These are phyloP conservation scores for Hydrozoanthus tunicans DNA, from an alignment of 64 coral and sea anemone species.

Conservation along the genomic window DNA sequence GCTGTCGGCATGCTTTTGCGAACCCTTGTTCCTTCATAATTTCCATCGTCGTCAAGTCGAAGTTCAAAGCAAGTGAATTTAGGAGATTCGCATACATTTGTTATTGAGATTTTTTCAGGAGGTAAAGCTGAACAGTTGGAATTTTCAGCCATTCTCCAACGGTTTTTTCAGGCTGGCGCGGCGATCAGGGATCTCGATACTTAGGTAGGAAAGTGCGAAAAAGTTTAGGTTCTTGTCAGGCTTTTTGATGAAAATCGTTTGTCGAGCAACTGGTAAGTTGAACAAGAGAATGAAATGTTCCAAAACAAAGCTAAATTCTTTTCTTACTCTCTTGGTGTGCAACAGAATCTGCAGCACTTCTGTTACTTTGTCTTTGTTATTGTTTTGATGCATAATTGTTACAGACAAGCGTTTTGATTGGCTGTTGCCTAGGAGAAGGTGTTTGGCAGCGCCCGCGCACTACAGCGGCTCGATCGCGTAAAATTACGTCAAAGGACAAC, in stretches of 20 bases:
- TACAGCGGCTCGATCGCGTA: neutral
- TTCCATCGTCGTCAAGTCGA: neutral
- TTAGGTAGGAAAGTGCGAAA: too few relatives aligned
- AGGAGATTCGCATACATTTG: neutral
- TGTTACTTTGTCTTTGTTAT: conserved; percentile 45
- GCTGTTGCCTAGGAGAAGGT: conserved; percentile 38
- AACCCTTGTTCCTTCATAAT: neutral
- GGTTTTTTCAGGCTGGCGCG: neutral
- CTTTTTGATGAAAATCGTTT: too few relatives aligned
- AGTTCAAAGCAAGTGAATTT: conserved; percentile 40
- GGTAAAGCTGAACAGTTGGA: neutral
- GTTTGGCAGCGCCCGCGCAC: conserved; percentile 24
- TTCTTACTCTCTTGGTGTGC: neutral
- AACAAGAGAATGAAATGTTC: too few relatives aligned
- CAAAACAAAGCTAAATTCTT: neutral
- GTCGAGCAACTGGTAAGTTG: too few relatives aligned
- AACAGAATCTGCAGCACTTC: neutral
- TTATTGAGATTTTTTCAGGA: neutral
- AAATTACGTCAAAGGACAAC: neutral
- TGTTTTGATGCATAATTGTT: conserved; percentile 56
- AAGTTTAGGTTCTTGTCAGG: too few relatives aligned
- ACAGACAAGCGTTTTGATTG: neutral
- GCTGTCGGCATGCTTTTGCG: neutral
- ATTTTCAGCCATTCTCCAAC: conserved; percentile 11
- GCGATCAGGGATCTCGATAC: too few relatives aligned